Base-by-base conservation (phyloP, 2,888 invertebrate species). In the Eumerus sabulonum region DNA sequence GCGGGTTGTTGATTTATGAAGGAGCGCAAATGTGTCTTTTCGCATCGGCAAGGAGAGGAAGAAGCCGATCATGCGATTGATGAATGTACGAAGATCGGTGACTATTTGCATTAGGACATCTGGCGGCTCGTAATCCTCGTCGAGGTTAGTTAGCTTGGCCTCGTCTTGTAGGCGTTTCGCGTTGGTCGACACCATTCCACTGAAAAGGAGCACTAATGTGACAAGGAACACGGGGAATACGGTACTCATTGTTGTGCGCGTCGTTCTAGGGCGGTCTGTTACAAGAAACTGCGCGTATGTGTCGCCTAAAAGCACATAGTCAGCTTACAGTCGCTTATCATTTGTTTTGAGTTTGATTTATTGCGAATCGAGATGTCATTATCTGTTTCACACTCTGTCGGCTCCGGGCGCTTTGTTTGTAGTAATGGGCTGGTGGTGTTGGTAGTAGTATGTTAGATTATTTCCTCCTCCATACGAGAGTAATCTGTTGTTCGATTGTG, bases 1-100 rank as follows among this genome's bases (percentile, higher is more conserved):
- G 1, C 74, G 72, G 13, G 66, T 66, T 14, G 82, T 44, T 4
- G 85, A 63, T 45, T 82, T 82, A n/a, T 38, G 53, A 3, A 84
- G 53, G 1, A 84, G 67, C 7, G 67, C 47, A 5, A 81, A 59
- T 0, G 83, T 71, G 18, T 83, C 79, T 57, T 74, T 63, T 9
- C 74, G 74, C 2, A 79, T 64, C 0, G 68, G 79, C 0, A 74
- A 64, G 1, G 70, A 48, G 1, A 45, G 16, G 13, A 79, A 74
- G 5, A 48, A 56, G 5, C 68, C 36, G 40, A 79, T 38, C 57
- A 79, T 47, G 1, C 19, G 51, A n/a, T 53, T 59, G 18, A 79
- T 50, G 1, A 79, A 47, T 0, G 27, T 19, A 9, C 59, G 50
- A 4, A 79, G 63, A 3, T 79, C 74, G 48, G n/a, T 68, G 13